Percentiles rank a stretch among this genome's conserved stretches.
phyloP scores from a whole-genome alignment of 2,113 vertebrate species.

The Pelobates fuscus region DNA sequence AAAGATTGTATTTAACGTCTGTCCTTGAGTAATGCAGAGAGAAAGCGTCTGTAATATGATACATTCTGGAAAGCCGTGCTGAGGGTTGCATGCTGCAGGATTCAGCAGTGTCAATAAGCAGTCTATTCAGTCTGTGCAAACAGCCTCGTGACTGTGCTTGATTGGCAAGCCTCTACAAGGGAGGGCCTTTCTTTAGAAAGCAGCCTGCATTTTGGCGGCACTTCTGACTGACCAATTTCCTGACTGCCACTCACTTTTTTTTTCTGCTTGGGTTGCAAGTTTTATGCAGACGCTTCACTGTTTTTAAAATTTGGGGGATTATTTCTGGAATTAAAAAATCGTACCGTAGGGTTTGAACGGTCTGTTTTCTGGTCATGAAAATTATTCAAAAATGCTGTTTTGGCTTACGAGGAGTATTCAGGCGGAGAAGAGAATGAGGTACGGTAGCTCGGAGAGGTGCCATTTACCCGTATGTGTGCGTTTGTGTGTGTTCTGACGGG shows the following conservation, averaged over 20 bases:
- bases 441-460: conserved; percentile 16
- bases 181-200: conserved; percentile 55
- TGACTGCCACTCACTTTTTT: conserved; percentile 53
- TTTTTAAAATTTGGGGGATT: too few relatives aligned
- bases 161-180: conserved; percentile 58
- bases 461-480: background rate
- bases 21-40: conserved; percentile 55
- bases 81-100: conserved; percentile 59
- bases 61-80: conserved; percentile 60
- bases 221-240: conserved; percentile 52
- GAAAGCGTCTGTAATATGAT: conserved; percentile 59
- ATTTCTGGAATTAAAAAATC: too few relatives aligned
- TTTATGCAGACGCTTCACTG: too few relatives aligned
- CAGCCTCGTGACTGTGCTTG: conserved; percentile 58
- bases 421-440: conserved; percentile 49
- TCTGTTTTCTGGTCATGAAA: conserved; percentile 41
- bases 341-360: background rate
- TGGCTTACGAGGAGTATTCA: conserved; percentile 49
- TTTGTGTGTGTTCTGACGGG: background rate
- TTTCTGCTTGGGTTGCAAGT: conserved; percentile 38
- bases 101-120: conserved; percentile 62
- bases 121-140: conserved; percentile 61
- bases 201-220: conserved; percentile 55
- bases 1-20: conserved; percentile 55
- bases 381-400: conserved; percentile 29